These are phyloP conservation scores for Ictalurus furcatus DNA, from an alignment of 2,113 vertebrate species.

Conservation along the genomic window DNA sequence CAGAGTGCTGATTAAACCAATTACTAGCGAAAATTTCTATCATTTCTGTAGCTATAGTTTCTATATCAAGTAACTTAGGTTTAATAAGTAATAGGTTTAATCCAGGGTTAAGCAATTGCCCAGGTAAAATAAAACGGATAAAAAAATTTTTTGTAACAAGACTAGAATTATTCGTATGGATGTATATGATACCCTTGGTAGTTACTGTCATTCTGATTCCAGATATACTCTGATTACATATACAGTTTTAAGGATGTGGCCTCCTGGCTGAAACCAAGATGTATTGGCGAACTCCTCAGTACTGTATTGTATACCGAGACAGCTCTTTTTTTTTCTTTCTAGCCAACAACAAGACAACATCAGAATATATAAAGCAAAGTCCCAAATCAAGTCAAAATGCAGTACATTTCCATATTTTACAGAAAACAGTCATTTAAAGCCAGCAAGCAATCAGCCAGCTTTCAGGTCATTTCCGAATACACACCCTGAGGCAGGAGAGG, in stretches of 20 bases:
- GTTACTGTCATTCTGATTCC: neutral
- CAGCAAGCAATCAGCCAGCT: neutral
- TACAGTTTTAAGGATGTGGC: neutral
- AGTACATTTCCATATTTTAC: neutral
- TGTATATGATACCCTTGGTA: neutral
- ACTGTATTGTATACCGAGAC: neutral
- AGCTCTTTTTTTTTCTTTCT: neutral
- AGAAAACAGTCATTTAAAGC: neutral
- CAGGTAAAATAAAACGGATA: neutral
- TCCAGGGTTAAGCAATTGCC: neutral
- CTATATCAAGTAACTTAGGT: neutral
- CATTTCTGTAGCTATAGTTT: neutral
- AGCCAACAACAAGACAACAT: neutral
- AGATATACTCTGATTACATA: neutral
- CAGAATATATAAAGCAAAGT: neutral
- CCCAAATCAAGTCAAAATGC: neutral
- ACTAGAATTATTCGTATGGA: neutral
- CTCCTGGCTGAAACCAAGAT: neutral
- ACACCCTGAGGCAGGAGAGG: neutral
- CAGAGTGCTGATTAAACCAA: neutral
- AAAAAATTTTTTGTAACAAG: neutral
- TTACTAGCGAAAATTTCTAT: neutral
- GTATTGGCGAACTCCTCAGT: neutral
- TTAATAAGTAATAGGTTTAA: too few species aligned
- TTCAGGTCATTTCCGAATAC: neutral